Conservation (phyloP, 2,888 invertebrate species). For the Nycteola revayana region DNA sequence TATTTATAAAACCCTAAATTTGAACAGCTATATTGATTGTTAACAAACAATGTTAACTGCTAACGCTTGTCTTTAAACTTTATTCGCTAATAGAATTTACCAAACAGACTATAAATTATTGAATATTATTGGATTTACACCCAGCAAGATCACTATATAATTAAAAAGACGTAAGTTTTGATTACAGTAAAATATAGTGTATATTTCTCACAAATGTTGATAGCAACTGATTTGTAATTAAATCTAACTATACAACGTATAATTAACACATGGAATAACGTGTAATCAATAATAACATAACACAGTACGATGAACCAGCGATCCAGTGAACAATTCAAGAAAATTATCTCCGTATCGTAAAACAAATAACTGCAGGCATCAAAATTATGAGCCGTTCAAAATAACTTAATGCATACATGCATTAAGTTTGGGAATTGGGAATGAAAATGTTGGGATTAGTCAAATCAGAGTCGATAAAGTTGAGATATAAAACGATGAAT, state of each 20-base stretch:
- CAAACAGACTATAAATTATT: constrained; percentile 25
- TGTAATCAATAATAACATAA: constrained; percentile 75
- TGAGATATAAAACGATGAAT: constrained; percentile 64
- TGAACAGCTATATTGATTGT: no score
- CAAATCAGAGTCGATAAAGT: constrained; percentile 71
- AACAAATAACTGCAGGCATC: constrained; percentile 66
- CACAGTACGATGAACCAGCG: constrained; percentile 53
- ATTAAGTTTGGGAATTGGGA: no score
- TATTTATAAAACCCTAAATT: no score
- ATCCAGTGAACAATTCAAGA: constrained; percentile 57
- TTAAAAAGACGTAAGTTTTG: constrained; percentile 33
- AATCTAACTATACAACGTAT: constrained; percentile 62
- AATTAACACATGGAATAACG: constrained; percentile 68
- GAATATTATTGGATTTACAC: constrained; percentile 35
- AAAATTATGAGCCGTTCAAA: constrained; percentile 66
- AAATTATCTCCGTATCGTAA: constrained; percentile 60
- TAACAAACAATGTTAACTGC: no score
- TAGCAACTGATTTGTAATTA: constrained; percentile 54
- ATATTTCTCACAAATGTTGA: constrained; percentile 40
- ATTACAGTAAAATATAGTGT: constrained; percentile 36
- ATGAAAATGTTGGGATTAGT: constrained; percentile 72
- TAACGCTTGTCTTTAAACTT: constrained; percentile 1
- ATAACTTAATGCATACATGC: constrained; percentile 75
- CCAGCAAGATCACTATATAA: constrained; percentile 30
- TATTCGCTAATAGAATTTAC: constrained; percentile 3